Percentiles rank a stretch among this genome's conserved stretches.
Conservation (phyloP, 1,140 invertebrate genomes). For the Aphis gossypii region DNA sequence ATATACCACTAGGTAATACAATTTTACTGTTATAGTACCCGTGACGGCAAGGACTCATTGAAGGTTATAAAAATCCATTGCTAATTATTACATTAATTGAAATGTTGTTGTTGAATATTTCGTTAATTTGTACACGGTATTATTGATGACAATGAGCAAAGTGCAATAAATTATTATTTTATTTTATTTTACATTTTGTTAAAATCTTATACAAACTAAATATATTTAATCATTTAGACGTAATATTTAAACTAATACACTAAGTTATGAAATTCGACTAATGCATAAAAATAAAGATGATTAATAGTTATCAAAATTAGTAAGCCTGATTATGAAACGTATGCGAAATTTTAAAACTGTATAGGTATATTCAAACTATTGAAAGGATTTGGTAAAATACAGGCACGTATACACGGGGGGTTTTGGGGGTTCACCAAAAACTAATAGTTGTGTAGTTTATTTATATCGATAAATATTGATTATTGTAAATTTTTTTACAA, state of each 20-base stretch:
- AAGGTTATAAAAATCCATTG: constrained; percentile 2
- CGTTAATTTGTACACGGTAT: neutral
- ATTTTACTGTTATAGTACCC: neutral
- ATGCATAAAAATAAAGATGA: neutral
- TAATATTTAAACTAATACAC: neutral
- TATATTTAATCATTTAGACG: neutral
- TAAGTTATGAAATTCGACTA: neutral
- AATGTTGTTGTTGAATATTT: neutral
- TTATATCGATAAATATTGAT: no score
- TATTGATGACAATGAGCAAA: neutral
- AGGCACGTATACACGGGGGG: no score
- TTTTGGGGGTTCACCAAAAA: no score
- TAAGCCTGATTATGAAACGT: neutral
- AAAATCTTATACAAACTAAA: neutral
- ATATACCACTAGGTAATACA: neutral
- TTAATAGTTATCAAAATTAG: neutral
- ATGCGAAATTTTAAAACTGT: neutral
- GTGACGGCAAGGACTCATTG: constrained; percentile 36
- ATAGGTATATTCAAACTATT: neutral
- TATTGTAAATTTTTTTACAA: no score
- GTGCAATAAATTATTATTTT: neutral
- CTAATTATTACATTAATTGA: neutral
- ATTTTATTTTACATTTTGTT: neutral
- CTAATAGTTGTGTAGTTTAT: no score
- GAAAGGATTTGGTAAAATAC: neutral